Evolutionary conservation across 2,113 vertebrate species (phyloP), one percentile per base, ranked within the genome.

Genomic region (Thunnus maccoyii): DNA sequence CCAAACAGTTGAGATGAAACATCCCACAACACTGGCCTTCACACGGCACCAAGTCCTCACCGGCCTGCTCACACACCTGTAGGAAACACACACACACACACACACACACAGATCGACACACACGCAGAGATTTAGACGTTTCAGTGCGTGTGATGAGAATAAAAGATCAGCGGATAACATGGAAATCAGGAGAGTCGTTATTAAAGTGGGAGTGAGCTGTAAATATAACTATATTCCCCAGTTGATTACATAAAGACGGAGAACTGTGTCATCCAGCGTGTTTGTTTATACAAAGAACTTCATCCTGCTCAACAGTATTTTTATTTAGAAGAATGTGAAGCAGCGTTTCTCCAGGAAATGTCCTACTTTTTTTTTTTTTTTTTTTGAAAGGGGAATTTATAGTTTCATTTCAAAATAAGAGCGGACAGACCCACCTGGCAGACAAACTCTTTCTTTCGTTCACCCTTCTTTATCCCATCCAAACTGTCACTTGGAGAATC

Each of bases 401-500:
- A 17, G 18, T 47, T 36, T 52, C 7, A 55, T 36, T n/a, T 51
- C 9, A 22, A 58, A 62, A n/a, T 1, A 55, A 48, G 1, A 1
- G 57, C 50, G 36, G 16, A 18, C 4, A 36, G 5, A 78, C 61
- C 88, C 82, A 99, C 98, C 96, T 97, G 98, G 91, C 98, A 99
- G 64, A 99, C 95, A 44, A 94, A 94, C 90, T 99, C 98, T 84
- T 99, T 99, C 88, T 96, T 95, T 51, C 97, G 94, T 56, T 98
- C 98, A 0, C 95, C 96, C 87, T 96, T 98, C 88, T 97, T 99
- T 2, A 92, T 94, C 60, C 98, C 97, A 3, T 99, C 97, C 4
- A 97, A 95, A 64, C 97, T 98, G 88, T 98, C 98, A 16, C 95
- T 96, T 0, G 97, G 97, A 58, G 97, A 99, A 60, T 98, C 97